Conservation (phyloP, 1,140 invertebrate species). For the Scaptomyza pallida region DNA sequence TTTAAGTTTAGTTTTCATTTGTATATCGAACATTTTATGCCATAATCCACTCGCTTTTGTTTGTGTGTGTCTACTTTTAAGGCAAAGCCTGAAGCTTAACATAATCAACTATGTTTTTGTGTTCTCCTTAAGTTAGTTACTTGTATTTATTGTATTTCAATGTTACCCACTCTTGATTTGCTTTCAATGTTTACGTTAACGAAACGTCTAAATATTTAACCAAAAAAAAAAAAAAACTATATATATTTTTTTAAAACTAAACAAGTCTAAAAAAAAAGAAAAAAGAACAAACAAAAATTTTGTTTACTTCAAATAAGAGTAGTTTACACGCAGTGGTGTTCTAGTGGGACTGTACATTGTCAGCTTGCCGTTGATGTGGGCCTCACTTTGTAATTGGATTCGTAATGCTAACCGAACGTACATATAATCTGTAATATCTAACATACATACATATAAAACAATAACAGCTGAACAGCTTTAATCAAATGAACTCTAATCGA, state of each 20-base stretch:
- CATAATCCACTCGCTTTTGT: conserved; percentile 82
- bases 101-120: conserved; percentile 48
- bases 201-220: conserved; percentile 50
- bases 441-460: conserved; percentile 43
- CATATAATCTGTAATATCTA: conserved; percentile 56
- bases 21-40: conserved; percentile 38
- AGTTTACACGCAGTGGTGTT: conserved; percentile 84
- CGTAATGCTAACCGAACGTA: conserved; percentile 81
- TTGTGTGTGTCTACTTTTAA: conserved; percentile 64
- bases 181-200: conserved; percentile 71
- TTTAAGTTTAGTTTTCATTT: conserved; percentile 4
- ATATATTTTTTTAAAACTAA: conserved; percentile 29
- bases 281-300: conserved; percentile 56
- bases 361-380: conserved; percentile 88
- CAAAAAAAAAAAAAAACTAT: conserved; percentile 43
- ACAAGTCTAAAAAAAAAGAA: conserved; percentile 30
- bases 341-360: conserved; percentile 86
- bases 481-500: conserved; percentile 9
- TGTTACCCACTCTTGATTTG: conserved; percentile 76
- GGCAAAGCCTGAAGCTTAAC: conserved; percentile 54
- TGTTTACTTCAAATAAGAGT: conserved; percentile 84
- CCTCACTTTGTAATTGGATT: conserved; percentile 85
- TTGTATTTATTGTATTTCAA: conserved; percentile 63
- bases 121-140: conserved; percentile 36
- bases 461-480: conserved; percentile 51